Conservation (phyloP, 2,888 invertebrate genomes). For the Andrena haemorrhoa region DNA sequence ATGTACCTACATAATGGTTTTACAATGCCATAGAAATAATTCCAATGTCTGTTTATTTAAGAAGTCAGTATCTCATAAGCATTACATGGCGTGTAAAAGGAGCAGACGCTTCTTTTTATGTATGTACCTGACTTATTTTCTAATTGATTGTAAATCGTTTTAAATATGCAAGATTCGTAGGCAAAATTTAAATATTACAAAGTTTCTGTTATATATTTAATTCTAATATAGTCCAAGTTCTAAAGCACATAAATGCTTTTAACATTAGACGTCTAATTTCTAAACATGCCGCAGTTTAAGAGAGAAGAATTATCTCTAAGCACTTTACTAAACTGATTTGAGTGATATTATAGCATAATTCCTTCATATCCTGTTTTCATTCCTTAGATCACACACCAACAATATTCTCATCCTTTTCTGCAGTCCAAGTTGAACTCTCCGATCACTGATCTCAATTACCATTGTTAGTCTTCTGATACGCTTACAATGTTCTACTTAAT, state of each 20-base stretch:
- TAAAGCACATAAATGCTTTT: conserved; percentile 12
- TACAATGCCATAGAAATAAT: conserved; percentile 24
- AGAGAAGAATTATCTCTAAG: background rate
- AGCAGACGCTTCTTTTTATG: conserved; percentile 25
- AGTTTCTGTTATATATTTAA: background rate
- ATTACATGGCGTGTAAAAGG: conserved; percentile 15
- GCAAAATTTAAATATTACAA: conserved; percentile 9
- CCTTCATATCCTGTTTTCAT: conserved; percentile 48
- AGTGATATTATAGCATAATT: conserved; percentile 45
- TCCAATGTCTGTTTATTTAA: conserved; percentile 23
- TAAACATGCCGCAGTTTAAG: conserved; percentile 9
- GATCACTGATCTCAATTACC: conserved; percentile 66
- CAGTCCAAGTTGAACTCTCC: conserved; percentile 58
- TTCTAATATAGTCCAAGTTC: conserved; percentile 4
- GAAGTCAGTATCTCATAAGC: conserved; percentile 29
- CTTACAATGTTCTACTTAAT: conserved; percentile 28
- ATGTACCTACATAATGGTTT: conserved; percentile 49
- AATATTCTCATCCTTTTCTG: conserved; percentile 61
- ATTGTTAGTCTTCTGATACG: conserved; percentile 53
- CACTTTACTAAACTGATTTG: conserved; percentile 28
- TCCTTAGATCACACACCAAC: conserved; percentile 62
- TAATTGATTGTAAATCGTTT: conserved; percentile 19
- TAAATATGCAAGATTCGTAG: conserved; percentile 2
- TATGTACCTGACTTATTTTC: conserved; percentile 38
- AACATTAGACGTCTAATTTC: conserved; percentile 5